Evolutionary conservation across 2,113 vertebrate genomes (phyloP), one percentile per base, ranked within the genome.

Genomic region (Silurus glanis): DNA sequence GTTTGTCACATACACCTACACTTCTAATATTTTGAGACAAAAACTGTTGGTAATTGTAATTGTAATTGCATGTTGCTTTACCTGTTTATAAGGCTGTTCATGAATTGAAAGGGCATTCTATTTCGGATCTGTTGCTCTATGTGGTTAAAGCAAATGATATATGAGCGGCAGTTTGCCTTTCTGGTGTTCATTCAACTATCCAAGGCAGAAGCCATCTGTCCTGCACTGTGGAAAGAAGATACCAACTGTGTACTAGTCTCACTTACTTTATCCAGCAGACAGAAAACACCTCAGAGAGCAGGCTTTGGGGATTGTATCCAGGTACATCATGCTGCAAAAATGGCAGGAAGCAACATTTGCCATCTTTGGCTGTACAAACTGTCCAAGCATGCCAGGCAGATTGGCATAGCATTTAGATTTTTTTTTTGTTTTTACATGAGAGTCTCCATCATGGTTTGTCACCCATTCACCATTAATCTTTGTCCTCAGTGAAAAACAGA

Each of bases 171-270:
- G 53, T 85, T 56, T 87, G 80, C 28, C 19, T 72, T 13, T 82
- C 71, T 89, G 83, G 80, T 81, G 49, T 83, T 59, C 28, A 64
- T 85, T 83, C 80, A 85, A 86, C 51, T 83, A 74, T 87, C 86
- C 85, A 55, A 85, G 83, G 83, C 64, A 72, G 72, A 81, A 62
- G 74, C 86, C 88, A 89, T 89, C 88, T 89, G 88, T 83, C 62
- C 80, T 69, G 61, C 75, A 66, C 86, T 85, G 84, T 49, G 28
- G 58, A 83, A 80, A 83, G 21, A 74, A 59, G 19, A 51, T 25
- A 19, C 62, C 13, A 25, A 25, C 21, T 47, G 82, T 23, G 51
- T 28, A 19, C 45, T 79, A 59, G 64, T 51, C 7, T 82, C 61
- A n/a, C 49, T 82, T 55, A 9, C 51, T n/a, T 45, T 25, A 80